Conservation (phyloP, 1,140 invertebrate species). For the Halotydeus destructor region DNA sequence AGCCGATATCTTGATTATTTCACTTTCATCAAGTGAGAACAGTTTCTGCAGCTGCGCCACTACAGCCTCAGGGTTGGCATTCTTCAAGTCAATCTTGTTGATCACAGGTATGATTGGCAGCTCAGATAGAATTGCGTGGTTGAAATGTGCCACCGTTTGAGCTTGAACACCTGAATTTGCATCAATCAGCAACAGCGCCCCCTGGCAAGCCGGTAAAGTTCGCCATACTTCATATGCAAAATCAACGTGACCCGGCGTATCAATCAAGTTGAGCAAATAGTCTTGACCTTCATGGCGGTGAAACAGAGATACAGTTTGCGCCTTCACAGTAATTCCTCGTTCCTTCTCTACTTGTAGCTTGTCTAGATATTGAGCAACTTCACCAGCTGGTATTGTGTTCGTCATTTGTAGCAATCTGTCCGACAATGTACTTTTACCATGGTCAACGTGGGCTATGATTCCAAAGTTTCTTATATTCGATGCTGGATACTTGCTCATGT, state of each 20-base stretch:
- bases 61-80: slow-evolving; percentile 61
- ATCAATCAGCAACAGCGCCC: slow-evolving; percentile 81
- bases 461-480: slow-evolving; percentile 21
- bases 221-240: slow-evolving; percentile 79
- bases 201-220: slow-evolving; percentile 77
- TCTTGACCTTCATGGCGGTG: slow-evolving; percentile 33
- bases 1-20: slow-evolving; percentile 53
- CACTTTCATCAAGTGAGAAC: slow-evolving; percentile 53
- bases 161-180: slow-evolving; percentile 84
- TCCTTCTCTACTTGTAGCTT: slow-evolving; percentile 74
- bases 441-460: slow-evolving; percentile 25
- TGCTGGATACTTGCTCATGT: slow-evolving; percentile 12
- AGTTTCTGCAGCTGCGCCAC: slow-evolving; percentile 53
- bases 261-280: slow-evolving; percentile 88
- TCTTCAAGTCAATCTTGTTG: slow-evolving; percentile 89
- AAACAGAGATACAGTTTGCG: slow-evolving; percentile 75
- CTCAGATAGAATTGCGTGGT: slow-evolving; percentile 61
- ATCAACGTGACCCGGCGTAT: slow-evolving; percentile 90
- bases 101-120: slow-evolving; percentile 71
- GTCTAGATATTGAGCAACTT: slow-evolving; percentile 58
- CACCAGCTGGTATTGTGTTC: slow-evolving; percentile 44
- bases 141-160: slow-evolving; percentile 92
- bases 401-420: slow-evolving; percentile 21
- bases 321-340: slow-evolving; percentile 93
- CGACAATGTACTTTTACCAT: slow-evolving; percentile 24